phyloP scores from a whole-genome alignment of 2,113 vertebrate species.

The Solenodon paradoxus region DNA sequence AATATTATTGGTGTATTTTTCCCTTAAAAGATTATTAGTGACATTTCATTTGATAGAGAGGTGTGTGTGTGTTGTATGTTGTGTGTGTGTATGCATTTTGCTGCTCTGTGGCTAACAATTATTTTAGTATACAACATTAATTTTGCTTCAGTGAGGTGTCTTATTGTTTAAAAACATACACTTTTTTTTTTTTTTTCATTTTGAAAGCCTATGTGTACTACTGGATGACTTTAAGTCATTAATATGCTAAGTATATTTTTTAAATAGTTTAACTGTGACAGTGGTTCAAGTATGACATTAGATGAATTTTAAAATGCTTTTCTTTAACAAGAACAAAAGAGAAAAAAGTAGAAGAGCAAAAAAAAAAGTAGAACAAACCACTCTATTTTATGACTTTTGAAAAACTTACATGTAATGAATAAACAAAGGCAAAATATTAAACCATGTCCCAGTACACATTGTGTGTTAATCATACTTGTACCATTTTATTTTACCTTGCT shows the following conservation, averaged over 20 bases:
- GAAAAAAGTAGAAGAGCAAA: not conserved
- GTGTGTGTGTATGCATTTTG: not conserved
- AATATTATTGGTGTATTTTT: not conserved
- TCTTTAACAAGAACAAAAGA: not conserved
- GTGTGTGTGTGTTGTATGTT: not conserved
- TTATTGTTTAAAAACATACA: not conserved
- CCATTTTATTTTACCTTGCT: not conserved
- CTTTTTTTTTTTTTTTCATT: not conserved
- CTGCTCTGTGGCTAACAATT: too few relatives aligned
- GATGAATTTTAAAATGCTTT: not conserved
- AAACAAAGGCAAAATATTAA: not conserved
- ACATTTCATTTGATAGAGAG: not conserved
- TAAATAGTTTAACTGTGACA: not conserved
- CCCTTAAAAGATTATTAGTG: not conserved
- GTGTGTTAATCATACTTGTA: not conserved
- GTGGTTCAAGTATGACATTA: not conserved
- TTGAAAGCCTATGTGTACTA: not conserved
- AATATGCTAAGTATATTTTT: not conserved
- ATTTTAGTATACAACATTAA: not conserved
- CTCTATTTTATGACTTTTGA: not conserved
- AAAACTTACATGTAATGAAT: not conserved
- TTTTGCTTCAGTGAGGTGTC: not conserved
- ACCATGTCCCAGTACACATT: accelerated
- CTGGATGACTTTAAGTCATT: not conserved
- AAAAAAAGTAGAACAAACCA: not conserved